Percentiles rank a stretch among this genome's conserved stretches.
Conservation (phyloP, 2,797 vertebrate genomes). For the Rhinella marina region DNA sequence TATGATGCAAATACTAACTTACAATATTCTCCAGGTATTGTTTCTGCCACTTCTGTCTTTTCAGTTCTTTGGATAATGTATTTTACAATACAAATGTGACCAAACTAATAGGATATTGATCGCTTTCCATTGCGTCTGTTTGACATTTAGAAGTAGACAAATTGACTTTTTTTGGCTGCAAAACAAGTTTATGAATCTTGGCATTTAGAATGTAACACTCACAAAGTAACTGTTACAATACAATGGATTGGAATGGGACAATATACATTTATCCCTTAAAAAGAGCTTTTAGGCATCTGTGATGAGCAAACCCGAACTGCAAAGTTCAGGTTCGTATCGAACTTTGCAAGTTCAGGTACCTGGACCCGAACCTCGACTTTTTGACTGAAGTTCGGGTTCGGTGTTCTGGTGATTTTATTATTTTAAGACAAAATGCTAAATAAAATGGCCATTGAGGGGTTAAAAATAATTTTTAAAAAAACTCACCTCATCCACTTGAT, state of each 20-base stretch:
- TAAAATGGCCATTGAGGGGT: too few relatives aligned
- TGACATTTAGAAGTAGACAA: slow-evolving; percentile 28
- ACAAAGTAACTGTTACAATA: not conserved
- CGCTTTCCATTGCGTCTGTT: not conserved
- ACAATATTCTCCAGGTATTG: not conserved
- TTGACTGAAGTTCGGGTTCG: too few relatives aligned
- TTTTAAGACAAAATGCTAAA: too few relatives aligned
- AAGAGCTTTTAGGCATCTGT: not conserved
- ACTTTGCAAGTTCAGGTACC: too few relatives aligned
- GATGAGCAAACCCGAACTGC: too few relatives aligned
- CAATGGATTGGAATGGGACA: not conserved
- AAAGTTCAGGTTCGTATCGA: too few relatives aligned
- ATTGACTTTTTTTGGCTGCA: slow-evolving; percentile 13
- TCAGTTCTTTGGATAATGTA: not conserved
- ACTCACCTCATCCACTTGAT: too few relatives aligned
- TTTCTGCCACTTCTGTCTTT: not conserved
- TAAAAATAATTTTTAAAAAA: too few relatives aligned
- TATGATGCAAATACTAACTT: not conserved
- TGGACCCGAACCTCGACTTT: too few relatives aligned
- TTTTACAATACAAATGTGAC: slow-evolving; percentile 18
- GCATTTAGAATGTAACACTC: not conserved
- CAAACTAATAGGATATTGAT: slow-evolving; percentile 47
- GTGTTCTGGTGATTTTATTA: too few relatives aligned
- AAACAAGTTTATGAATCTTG: slow-evolving; percentile 30
- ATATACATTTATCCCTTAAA: not conserved